A percentile compares a stretch with the other conserved stretches of the same genome.
Conservation (phyloP, 2,113 vertebrate species). For the Felis chaus region DNA sequence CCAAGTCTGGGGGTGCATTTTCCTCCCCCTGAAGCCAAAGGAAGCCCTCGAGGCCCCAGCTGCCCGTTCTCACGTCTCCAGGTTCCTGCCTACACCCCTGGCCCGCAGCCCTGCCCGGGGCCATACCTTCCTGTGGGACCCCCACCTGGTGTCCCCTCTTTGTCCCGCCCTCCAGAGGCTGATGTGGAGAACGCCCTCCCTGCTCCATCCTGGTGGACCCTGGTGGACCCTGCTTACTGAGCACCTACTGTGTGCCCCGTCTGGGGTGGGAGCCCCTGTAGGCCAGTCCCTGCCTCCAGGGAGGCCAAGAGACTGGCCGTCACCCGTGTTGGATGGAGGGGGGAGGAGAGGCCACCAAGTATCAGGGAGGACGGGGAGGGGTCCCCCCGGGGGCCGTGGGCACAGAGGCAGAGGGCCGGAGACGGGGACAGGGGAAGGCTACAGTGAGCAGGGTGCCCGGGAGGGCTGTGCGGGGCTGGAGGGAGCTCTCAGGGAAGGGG, state of each 20-base stretch:
- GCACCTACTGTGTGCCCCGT: background rate
- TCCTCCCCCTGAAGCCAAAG: background rate
- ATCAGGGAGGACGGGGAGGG: background rate
- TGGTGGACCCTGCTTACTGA: no score
- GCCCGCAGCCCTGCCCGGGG: background rate
- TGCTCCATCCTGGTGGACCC: no score
- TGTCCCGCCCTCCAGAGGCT: background rate
- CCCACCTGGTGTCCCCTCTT: background rate
- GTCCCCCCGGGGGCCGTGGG: background rate
- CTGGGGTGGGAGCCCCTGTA: background rate
- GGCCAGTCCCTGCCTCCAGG: background rate
- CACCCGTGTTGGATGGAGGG: background rate
- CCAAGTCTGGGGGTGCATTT: background rate
- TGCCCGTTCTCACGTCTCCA: no score
- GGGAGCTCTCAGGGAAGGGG: background rate
- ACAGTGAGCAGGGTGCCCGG: background rate
- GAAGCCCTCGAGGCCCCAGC: background rate
- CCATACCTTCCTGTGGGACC: background rate
- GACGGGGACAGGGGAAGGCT: background rate
- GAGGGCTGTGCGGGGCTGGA: background rate
- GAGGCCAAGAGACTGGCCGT: background rate
- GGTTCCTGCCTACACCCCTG: background rate
- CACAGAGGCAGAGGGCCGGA: background rate
- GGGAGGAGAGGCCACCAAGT: background rate
- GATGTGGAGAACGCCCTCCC: background rate